Percentiles rank a stretch among this genome's conserved stretches.
These are phyloP conservation scores for Turritopsis rubra DNA, from an alignment of 30 jellyfish, hydroid and myxozoan genomes.

Conservation along the genomic window DNA sequence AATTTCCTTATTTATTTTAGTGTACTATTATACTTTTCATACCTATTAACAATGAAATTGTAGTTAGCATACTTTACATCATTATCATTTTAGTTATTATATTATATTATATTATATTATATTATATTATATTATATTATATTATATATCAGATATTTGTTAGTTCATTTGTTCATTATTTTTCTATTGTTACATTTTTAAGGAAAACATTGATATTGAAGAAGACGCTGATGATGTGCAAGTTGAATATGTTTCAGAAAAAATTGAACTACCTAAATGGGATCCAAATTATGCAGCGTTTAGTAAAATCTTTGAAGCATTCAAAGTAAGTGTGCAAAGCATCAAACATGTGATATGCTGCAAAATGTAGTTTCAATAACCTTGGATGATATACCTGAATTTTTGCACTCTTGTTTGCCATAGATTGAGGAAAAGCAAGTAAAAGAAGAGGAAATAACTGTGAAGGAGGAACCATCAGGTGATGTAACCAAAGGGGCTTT, in stretches of 20 bases:
- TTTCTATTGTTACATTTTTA: not conserved
- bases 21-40: too few species aligned
- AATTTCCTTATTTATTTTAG: too few species aligned
- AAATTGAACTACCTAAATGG: constrained; percentile 53
- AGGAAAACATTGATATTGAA: not conserved
- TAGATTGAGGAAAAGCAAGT: constrained; percentile 34
- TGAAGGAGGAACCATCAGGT: constrained; percentile 3
- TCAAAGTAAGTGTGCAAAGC: constrained; percentile 40
- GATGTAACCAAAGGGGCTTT: not conserved
- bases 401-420: not conserved
- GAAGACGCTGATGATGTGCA: constrained; percentile 66
- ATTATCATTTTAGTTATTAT: too few species aligned
- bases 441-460: constrained; percentile 20
- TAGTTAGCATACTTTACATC: too few species aligned
- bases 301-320: constrained; percentile 88
- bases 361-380: not conserved
- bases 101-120: too few species aligned
- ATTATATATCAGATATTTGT: too few species aligned
- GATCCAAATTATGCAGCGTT: constrained; percentile 96
- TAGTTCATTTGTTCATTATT: too few species aligned
- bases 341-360: not conserved
- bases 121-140: too few species aligned
- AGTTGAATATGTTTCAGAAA: constrained; percentile 87
- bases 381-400: not conserved
- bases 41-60: too few species aligned